Evolutionary conservation across 1,140 invertebrate genomes (phyloP), one percentile per base, ranked within the genome.

Genomic region (Leptinotarsa defecta): DNA sequence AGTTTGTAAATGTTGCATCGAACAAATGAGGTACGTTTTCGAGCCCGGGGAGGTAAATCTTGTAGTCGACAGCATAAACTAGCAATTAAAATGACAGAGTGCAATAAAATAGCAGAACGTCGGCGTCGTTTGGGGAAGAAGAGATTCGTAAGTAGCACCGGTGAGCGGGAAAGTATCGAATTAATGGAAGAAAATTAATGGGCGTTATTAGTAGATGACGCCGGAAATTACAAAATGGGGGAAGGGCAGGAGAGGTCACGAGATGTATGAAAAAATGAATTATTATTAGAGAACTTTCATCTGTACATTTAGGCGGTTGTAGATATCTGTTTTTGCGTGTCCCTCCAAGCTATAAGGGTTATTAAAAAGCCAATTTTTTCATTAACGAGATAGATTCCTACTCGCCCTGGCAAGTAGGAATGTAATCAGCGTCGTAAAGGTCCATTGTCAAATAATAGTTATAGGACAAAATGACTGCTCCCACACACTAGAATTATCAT

Each of bases 51-150:
- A 61, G 49, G 70, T 71, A 71, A 71, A 71, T 71, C 70, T 71
- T 71, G 70, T 71, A 71, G 70, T 71, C 70, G 70, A 71, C 70
- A 71, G 70, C 52, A 71, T 71, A 71, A 71, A 71, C 57, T 71
- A 22, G 70, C 70, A 71, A 71, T 71, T 71, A 71, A 71, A 71
- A 71, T 71, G 70, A 71, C 70, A 22, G 70, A 52, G 48, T 27
- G 70, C 70, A 71, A 71, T 71, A 71, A 71, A 71, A 62, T 52
- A 52, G 49, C 52, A 24, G 22, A 68, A 68, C 67, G 67, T 43
- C 43, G 70, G 48, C 67, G 67, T 43, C 43, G 70, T 71, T 61
- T 71, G n/a, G 70, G 70, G 70, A 24, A 71, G 52, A 71, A 71
- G 70, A 71, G 70, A 71, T 71, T 71, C 57, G 57, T 71, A 71